phyloP scores from a whole-genome alignment of 2,113 vertebrate species.

The Craseonycteris thonglongyai region DNA sequence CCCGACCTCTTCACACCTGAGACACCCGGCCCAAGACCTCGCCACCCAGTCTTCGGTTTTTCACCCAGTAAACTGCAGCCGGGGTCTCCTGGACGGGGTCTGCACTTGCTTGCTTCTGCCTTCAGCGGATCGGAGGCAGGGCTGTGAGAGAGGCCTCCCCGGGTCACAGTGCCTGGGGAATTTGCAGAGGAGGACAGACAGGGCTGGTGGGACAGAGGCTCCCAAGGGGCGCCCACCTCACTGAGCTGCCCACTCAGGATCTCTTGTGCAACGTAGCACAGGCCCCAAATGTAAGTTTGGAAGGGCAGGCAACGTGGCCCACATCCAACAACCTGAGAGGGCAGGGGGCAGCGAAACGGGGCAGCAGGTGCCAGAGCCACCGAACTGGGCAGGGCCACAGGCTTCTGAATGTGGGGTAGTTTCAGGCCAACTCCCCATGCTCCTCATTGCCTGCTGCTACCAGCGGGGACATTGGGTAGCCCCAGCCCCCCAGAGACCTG shows the following conservation, averaged over 20 bases:
- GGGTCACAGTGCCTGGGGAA: background rate
- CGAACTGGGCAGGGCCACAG: fast-evolving
- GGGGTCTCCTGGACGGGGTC: slow-evolving; percentile 27
- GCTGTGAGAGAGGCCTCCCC: background rate
- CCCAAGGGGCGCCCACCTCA: too few relatives aligned
- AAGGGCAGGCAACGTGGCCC: background rate
- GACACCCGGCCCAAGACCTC: background rate
- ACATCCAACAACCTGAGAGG: background rate
- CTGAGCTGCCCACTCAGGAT: background rate
- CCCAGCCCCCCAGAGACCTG: background rate
- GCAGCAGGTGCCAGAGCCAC: fast-evolving
- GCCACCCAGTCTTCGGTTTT: background rate
- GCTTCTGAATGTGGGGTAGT: background rate
- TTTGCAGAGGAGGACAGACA: background rate
- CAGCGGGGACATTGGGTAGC: background rate
- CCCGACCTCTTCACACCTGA: background rate
- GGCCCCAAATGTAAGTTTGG: background rate
- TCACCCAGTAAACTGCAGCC: background rate
- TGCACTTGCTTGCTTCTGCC: slow-evolving; percentile 54
- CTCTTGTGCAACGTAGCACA: background rate
- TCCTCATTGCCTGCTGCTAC: background rate
- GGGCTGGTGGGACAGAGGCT: background rate
- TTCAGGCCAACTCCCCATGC: background rate
- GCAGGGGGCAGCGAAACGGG: too few relatives aligned
- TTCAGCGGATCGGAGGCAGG: slow-evolving; percentile 36